Evolutionary conservation across 2,888 invertebrate genomes (phyloP).

Genomic region (Fissipunctia ypsillon): DNA sequence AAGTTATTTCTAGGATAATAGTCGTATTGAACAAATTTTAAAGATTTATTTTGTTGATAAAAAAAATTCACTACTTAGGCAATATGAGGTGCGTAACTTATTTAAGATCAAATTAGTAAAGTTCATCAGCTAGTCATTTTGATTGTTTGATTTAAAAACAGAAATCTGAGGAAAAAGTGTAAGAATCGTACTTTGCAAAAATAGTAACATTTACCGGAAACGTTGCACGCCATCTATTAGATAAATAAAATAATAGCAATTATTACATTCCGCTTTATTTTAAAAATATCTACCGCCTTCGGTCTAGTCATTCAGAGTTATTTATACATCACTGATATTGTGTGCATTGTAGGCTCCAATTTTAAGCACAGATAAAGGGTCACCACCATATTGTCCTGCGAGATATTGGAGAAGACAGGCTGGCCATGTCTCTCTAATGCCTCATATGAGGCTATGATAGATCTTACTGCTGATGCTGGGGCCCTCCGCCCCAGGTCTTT

Average conservation of each 20-base stretch:
- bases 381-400: not conserved
- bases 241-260: slow-evolving; percentile 14
- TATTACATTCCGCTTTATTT: slow-evolving; percentile 34
- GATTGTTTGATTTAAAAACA: not conserved
- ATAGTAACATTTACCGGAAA: slow-evolving; percentile 56
- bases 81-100: not conserved
- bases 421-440: not conserved
- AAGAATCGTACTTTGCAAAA: not conserved
- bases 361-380: not conserved
- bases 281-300: slow-evolving; percentile 50
- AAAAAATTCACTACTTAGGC: not conserved
- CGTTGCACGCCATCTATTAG: slow-evolving; percentile 58
- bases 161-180: not conserved
- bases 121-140: not conserved
- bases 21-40: not conserved
- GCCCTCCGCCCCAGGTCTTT: not conserved
- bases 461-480: not conserved
- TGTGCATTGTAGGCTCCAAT: slow-evolving; percentile 6
- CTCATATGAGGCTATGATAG: too few species aligned
- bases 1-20: too few species aligned
- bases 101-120: not conserved
- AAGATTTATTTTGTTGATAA: not conserved
- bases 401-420: not conserved
- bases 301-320: slow-evolving; percentile 45
- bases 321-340: slow-evolving; percentile 32